Base-by-base conservation (phyloP, 2,797 vertebrate species). In the Picus viridis region DNA sequence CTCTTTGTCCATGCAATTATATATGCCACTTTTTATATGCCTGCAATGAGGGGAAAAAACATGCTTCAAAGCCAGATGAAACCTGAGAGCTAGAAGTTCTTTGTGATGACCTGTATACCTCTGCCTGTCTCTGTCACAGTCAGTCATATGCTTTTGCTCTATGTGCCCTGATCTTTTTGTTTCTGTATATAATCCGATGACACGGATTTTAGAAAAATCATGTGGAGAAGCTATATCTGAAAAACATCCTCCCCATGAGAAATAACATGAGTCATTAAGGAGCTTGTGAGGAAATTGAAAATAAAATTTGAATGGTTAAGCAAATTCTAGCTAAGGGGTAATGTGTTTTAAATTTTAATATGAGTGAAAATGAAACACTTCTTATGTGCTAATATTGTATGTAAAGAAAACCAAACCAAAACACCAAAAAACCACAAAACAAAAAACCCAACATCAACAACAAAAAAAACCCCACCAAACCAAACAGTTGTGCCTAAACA, bases 351-450 rank as follows among this genome's bases (percentile, higher is more conserved):
- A 24, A 69, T 80, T 80, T 73, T 65, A 29, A 12, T 47, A 27
- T 57, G 13, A 34, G 24, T 24, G 58, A 41, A 69, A 43, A 61
- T 22, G 26, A 57, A 83, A 47, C 17, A n/a, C 6, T 27, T 54
- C 16, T 51, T 70, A 4, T 0, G 0, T 73, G 9, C 53, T 76
- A 76, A 12, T 71, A 13, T 24, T 14, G 2, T 26, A 36, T 64
- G 7, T 27, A 36, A 90, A 61, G 74, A 76, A 43, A 43, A 34
- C n/a, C n/a, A n/a, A n/a, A n/a, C 16, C 22, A 59, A 32, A 83
- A 47, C 13, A n/a, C n/a, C n/a, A n/a, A 61, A 80, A 7, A 6
- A 8, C 23, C 11, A 3, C 3, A 11, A 5, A 72, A 77, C 47
- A 2, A 2, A 15, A 41, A n/a, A n/a, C n/a, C 16, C 22, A 83